Percentiles rank a stretch among this genome's conserved stretches.
Evolutionary conservation across 2,888 invertebrate species (phyloP).

Genomic region (Bhutanitis thaidina): DNA sequence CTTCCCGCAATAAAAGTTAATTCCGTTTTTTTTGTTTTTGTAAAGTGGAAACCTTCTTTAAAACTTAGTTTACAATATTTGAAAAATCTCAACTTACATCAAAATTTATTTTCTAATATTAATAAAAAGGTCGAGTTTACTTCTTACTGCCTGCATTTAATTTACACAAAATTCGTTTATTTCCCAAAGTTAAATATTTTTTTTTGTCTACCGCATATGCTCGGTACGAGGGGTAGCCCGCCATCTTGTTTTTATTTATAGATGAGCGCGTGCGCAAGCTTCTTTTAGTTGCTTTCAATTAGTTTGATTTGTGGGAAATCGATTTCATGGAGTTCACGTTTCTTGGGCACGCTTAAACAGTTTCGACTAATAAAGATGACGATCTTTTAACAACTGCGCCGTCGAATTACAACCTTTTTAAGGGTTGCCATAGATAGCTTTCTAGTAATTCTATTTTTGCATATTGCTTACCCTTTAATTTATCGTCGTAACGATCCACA

Average conservation of each 20-base stretch:
- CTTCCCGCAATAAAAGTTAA: too few relatives aligned
- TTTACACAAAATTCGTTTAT: slow-evolving; percentile 8
- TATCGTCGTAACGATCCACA: too few relatives aligned
- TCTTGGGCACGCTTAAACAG: slow-evolving; percentile 12
- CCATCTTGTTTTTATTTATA: slow-evolving; percentile 61
- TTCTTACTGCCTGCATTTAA: too few relatives aligned
- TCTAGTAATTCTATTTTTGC: too few relatives aligned
- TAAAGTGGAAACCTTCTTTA: too few relatives aligned
- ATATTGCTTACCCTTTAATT: too few relatives aligned
- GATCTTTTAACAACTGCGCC: slow-evolving; percentile 1
- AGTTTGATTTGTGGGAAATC: slow-evolving; percentile 66
- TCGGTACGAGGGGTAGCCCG: slow-evolving; percentile 45
- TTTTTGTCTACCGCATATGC: slow-evolving; percentile 41
- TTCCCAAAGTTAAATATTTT: slow-evolving; percentile 25
- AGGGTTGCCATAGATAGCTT: too few relatives aligned
- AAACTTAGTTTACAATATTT: too few relatives aligned
- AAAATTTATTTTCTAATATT: too few relatives aligned
- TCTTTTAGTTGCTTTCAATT: slow-evolving; percentile 58
- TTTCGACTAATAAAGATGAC: slow-evolving; percentile 6
- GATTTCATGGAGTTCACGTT: slow-evolving; percentile 43
- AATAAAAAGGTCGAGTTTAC: too few relatives aligned
- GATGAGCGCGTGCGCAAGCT: slow-evolving; percentile 48
- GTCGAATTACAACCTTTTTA: slow-evolving; percentile 1
- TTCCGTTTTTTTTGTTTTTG: too few relatives aligned
- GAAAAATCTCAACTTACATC: too few relatives aligned